These are phyloP conservation scores for Euthynnus affinis DNA, from an alignment of 2,797 vertebrate species.

Conservation along the genomic window DNA sequence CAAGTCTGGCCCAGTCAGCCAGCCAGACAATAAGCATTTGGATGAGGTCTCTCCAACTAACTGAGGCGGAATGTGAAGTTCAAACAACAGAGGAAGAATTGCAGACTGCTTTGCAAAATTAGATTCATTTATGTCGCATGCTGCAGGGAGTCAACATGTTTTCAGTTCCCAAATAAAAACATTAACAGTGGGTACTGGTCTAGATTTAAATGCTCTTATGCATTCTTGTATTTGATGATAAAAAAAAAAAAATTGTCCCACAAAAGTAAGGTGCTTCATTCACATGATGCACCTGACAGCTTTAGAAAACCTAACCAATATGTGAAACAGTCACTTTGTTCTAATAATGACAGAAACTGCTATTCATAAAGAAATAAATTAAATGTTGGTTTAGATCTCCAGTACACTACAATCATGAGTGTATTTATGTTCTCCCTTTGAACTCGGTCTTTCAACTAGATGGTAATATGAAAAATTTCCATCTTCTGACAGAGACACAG, in stretches of 20 bases:
- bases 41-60: constrained; percentile 32
- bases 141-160: not conserved
- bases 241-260: not conserved
- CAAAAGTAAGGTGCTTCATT: not conserved
- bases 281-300: not conserved
- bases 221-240: not conserved
- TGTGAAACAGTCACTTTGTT: not conserved
- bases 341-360: not conserved
- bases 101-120: constrained; percentile 20
- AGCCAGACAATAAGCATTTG: constrained; percentile 32
- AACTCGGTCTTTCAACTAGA: not conserved
- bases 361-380: not conserved
- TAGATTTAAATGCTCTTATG: constrained; percentile 5
- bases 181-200: not conserved
- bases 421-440: not conserved
- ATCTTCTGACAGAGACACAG: not conserved
- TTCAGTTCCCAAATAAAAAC: not conserved
- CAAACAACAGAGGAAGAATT: constrained; percentile 32
- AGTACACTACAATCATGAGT: not conserved
- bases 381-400: not conserved
- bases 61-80: constrained; percentile 23
- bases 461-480: not conserved
- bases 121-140: not conserved
- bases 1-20: constrained; percentile 12
- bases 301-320: not conserved